Evolutionary conservation across 2,113 vertebrate genomes (phyloP).

Genomic region (Odontesthes bonariensis): DNA sequence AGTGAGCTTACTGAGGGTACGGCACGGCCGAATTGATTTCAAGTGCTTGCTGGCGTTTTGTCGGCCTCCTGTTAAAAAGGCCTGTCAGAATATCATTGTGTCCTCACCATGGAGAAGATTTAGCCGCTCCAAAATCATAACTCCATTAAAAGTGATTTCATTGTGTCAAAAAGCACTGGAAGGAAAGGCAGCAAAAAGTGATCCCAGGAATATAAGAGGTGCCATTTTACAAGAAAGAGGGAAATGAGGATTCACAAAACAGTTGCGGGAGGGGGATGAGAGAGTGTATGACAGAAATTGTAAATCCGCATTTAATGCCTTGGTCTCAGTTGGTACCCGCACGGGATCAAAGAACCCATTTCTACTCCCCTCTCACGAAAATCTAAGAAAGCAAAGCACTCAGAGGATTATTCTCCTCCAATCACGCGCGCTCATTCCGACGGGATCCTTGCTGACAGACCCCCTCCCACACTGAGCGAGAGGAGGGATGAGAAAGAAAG

Average conservation of each 20-base stretch:
- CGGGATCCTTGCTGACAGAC: conserved; percentile 30
- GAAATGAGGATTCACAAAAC: conserved; percentile 45
- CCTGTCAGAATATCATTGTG: conserved; percentile 52
- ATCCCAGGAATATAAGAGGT: conserved; percentile 10
- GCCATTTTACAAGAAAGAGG: conserved; percentile 34
- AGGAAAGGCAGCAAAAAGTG: conserved; percentile 7
- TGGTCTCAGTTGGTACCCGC: conserved; percentile 70
- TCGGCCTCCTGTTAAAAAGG: conserved; percentile 63
- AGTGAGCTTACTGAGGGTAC: conserved; percentile 40
- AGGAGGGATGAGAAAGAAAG: conserved; percentile 11
- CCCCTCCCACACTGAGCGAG: conserved; percentile 10
- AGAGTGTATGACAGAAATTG: conserved; percentile 62
- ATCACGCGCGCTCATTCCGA: conserved; percentile 37
- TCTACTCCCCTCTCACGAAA: conserved; percentile 22
- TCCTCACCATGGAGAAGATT: conserved; percentile 33
- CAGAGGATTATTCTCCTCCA: conserved; percentile 75
- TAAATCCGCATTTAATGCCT: conserved; percentile 72
- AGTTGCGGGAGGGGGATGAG: conserved; percentile 10
- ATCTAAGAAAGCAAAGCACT: conserved; percentile 71
- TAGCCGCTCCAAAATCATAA: conserved; percentile 47
- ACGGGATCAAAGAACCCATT: conserved; percentile 73
- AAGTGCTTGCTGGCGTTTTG: conserved; percentile 64
- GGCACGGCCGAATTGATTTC: conserved; percentile 70
- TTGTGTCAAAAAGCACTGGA: conserved; percentile 5
- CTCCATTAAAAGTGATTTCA: conserved; percentile 33